A percentile compares a stretch with the other conserved stretches of the same genome.
phyloP scores from a whole-genome alignment of 2,888 invertebrate genomes.

The Mesorhabditis sp. region DNA sequence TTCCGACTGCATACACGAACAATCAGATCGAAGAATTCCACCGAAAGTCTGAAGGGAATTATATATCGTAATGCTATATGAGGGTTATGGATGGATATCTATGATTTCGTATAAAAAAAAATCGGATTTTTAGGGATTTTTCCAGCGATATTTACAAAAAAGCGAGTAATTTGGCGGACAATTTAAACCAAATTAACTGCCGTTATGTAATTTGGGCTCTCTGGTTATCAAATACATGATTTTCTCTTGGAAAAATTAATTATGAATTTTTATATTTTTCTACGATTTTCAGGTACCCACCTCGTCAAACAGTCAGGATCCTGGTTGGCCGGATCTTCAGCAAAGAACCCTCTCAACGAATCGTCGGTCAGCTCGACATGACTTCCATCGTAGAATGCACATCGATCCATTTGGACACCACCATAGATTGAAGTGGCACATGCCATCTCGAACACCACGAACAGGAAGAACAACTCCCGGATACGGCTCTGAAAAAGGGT shows the following conservation, averaged over 20 bases:
- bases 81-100: too few species aligned
- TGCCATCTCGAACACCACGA: slow-evolving; percentile 19
- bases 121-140: too few species aligned
- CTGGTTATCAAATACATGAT: too few species aligned
- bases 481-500: neutral
- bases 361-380: neutral
- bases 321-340: neutral
- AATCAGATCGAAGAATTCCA: neutral
- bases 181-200: too few species aligned
- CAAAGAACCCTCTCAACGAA: neutral
- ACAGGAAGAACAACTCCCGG: neutral
- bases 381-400: neutral
- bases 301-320: slow-evolving; percentile 2
- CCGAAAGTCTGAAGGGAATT: neutral
- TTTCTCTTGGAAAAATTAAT: too few species aligned
- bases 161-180: too few species aligned
- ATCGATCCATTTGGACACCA: slow-evolving; percentile 24
- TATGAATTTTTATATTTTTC: too few species aligned
- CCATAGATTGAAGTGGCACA: slow-evolving; percentile 16
- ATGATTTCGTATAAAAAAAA: too few species aligned
- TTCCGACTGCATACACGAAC: slow-evolving; percentile 3
- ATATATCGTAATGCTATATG: too few species aligned
- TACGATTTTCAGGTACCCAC: neutral
- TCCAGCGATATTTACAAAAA: too few species aligned
- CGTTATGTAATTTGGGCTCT: too few species aligned